Base-by-base conservation (phyloP, 2,888 invertebrate species). In the Stramonita haemastoma region DNA sequence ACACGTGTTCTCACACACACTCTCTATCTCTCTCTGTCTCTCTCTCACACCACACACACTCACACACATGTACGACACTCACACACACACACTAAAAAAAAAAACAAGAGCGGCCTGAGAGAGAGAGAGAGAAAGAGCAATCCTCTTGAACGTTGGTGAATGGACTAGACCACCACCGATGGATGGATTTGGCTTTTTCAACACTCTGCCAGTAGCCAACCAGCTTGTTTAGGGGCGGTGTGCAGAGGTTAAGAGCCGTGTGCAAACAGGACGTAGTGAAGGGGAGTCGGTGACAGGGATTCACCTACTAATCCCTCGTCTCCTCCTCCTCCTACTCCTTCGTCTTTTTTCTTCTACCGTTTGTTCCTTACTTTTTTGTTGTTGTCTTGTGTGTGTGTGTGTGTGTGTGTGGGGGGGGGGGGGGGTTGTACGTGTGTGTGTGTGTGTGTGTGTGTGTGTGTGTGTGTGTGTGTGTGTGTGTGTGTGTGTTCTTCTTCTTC, bases 391-490 rank as follows among this genome's bases (percentile, higher is more conserved):
- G 13, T 70, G 26, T 70, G 26, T 70, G 26, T 6, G 22, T 83
- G 46, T 83, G 22, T 83, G 46, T 83, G n/a, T n/a, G n/a, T n/a
- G 46, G 46, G 46, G 46, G 46, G 46, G 46, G 46, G 46, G 46
- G 46, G 46, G 46, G 2, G 46, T 46, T 46, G 56, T 84, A 6
- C 0, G 34, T 79, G 34, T 79, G 79, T 73, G 73, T 73, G 73
- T 73, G 73, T 73, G 8, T 2, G 8, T 46, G 0, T 11, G 83
- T 83, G 36, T 83, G 46, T 83, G 83, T 83, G 83, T 83, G 83
- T 83, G 83, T 83, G 83, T 83, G 83, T 83, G 83, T 83, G 83
- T 83, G 83, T 81, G 36, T 36, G 36, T 70, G 83, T 83, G 83
- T 83, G 83, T 83, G 83, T 83, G 70, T 70, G 70, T 70, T 1